These are phyloP conservation scores for Pocota personata DNA, from an alignment of 2,888 invertebrate genomes.

Conservation along the genomic window DNA sequence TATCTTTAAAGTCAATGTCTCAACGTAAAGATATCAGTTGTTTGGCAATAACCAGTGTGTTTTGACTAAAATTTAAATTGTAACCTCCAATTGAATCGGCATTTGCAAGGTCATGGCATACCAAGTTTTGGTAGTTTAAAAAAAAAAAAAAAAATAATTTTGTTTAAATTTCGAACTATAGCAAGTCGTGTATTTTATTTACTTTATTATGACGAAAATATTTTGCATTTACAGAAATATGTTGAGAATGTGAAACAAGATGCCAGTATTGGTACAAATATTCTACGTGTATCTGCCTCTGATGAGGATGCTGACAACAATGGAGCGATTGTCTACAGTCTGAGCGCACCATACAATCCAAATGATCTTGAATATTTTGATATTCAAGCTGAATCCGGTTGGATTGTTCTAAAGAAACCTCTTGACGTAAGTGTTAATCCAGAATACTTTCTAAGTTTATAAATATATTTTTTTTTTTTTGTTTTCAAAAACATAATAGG, in stretches of 20 bases:
- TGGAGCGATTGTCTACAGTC: slow-evolving; percentile 95
- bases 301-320: slow-evolving; percentile 99
- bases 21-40: too few species aligned
- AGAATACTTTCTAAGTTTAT: slow-evolving; percentile 31
- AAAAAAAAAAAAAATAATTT: too few species aligned
- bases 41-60: too few species aligned
- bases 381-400: slow-evolving; percentile 98
- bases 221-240: slow-evolving; percentile 90
- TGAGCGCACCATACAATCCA: slow-evolving; percentile 94
- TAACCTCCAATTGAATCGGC: too few species aligned
- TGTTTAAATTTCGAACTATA: too few species aligned
- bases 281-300: slow-evolving; percentile 96
- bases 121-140: too few species aligned
- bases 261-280: slow-evolving; percentile 97
- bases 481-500: background rate
- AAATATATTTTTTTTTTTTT: slow-evolving; percentile 3
- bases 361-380: slow-evolving; percentile 97
- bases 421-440: slow-evolving; percentile 94
- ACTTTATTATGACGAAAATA: too few species aligned
- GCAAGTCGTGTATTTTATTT: too few species aligned
- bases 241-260: slow-evolving; percentile 98
- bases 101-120: too few species aligned
- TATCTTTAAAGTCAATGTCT: too few species aligned
- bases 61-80: too few species aligned
- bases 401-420: slow-evolving; percentile 97